Evolutionary conservation across 1,140 invertebrate species (phyloP).

Genomic region (Steinernema khuongi): DNA sequence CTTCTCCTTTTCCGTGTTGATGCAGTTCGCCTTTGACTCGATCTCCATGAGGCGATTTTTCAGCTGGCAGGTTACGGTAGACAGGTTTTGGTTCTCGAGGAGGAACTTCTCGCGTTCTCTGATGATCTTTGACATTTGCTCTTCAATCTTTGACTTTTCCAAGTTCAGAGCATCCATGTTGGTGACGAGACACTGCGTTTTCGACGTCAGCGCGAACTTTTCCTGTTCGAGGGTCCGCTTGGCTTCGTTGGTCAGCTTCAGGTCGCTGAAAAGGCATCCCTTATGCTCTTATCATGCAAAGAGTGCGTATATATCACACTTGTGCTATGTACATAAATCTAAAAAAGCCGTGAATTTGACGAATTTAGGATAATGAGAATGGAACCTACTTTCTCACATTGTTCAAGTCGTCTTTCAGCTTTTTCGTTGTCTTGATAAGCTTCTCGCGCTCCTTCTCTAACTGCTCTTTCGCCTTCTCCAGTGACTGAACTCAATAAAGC

Average conservation of each 20-base stretch:
- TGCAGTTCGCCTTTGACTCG: constrained; percentile 40
- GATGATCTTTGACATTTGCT: constrained; percentile 36
- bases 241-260: constrained; percentile 41
- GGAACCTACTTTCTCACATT: constrained; percentile 39
- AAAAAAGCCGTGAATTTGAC: background rate
- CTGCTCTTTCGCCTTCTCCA: constrained; percentile 38
- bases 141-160: constrained; percentile 42
- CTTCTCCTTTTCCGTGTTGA: constrained; percentile 42
- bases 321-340: too few species aligned
- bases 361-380: background rate
- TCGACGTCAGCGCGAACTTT: constrained; percentile 38
- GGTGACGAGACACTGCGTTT: constrained; percentile 35
- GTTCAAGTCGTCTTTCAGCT: constrained; percentile 42
- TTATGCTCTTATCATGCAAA: background rate
- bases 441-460: constrained; percentile 42
- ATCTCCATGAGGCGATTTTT: constrained; percentile 45
- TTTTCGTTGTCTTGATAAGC: constrained; percentile 40
- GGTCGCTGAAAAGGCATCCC: constrained; percentile 30
- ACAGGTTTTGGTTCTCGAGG: constrained; percentile 42
- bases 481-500: constrained; percentile 23
- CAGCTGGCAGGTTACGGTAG: constrained; percentile 35
- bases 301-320: too few species aligned
- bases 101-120: constrained; percentile 40
- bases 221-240: constrained; percentile 42
- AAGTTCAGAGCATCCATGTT: constrained; percentile 43